Conservation (phyloP, 2,888 invertebrate species). For the Caenorhabditis becei region DNA sequence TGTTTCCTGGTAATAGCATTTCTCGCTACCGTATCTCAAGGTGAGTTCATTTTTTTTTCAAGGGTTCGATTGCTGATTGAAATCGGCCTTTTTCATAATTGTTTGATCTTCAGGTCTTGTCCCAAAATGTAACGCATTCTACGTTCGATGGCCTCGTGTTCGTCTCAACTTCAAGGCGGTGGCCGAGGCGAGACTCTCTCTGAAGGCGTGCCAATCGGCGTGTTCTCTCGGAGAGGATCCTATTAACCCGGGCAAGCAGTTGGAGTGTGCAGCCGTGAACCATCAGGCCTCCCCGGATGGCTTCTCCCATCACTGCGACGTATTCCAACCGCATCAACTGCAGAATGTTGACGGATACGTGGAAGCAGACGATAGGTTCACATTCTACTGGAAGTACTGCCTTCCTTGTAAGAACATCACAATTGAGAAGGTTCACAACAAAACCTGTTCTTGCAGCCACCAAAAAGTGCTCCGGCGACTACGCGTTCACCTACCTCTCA, state of each 20-base stretch:
- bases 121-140: slow-evolving; percentile 75
- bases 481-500: slow-evolving; percentile 81
- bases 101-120: slow-evolving; percentile 24
- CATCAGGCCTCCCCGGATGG: slow-evolving; percentile 78
- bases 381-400: slow-evolving; percentile 82
- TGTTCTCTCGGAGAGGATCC: slow-evolving; percentile 79
- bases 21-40: slow-evolving; percentile 28
- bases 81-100: slow-evolving; percentile 3
- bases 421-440: background rate
- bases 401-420: slow-evolving; percentile 69
- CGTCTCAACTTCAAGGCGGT: slow-evolving; percentile 76
- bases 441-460: slow-evolving; percentile 72
- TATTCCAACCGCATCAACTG: slow-evolving; percentile 78
- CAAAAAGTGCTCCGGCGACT: slow-evolving; percentile 77
- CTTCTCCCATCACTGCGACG: slow-evolving; percentile 80
- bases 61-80: background rate
- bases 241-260: slow-evolving; percentile 63
- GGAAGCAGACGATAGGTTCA: slow-evolving; percentile 81
- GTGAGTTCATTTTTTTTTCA: slow-evolving; percentile 17
- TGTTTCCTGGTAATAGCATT: slow-evolving; percentile 43
- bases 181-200: slow-evolving; percentile 73
- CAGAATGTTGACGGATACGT: slow-evolving; percentile 81
- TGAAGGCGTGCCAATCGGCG: slow-evolving; percentile 75
- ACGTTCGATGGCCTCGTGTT: slow-evolving; percentile 81
- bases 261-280: slow-evolving; percentile 81